A percentile compares a stretch with the other conserved stretches of the same genome.
Evolutionary conservation across 2,113 vertebrate species (phyloP).

Genomic region (Diadophis punctatus): DNA sequence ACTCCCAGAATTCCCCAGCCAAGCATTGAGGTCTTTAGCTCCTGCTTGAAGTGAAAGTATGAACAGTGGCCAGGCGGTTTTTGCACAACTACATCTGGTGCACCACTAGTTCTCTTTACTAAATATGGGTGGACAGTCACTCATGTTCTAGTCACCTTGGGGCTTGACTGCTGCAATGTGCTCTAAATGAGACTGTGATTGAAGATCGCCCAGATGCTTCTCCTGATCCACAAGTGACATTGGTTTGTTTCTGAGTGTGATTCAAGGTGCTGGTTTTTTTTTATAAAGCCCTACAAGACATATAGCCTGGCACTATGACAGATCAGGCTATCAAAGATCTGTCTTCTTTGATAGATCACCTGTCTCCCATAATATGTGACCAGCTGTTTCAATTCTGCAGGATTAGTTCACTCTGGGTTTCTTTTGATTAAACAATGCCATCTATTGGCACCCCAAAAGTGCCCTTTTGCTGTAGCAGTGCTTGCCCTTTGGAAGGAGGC

Average conservation of each 20-base stretch:
- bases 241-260: background rate
- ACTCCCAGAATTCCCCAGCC: too few relatives aligned
- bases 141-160: background rate
- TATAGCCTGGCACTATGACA: too few relatives aligned
- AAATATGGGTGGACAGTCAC: background rate
- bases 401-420: background rate
- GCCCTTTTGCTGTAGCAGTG: background rate
- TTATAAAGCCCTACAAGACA: background rate
- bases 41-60: background rate
- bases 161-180: background rate
- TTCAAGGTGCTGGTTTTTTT: background rate
- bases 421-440: background rate
- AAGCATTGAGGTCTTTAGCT: background rate
- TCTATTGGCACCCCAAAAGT: background rate
- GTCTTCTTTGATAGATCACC: background rate
- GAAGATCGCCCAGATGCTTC: background rate
- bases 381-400: background rate
- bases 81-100: background rate
- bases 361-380: background rate
- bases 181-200: background rate
- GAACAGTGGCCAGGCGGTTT: background rate
- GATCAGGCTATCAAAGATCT: too few relatives aligned
- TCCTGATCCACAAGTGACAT: background rate
- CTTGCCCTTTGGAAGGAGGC: background rate
- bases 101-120: background rate